Evolutionary conservation across 2,888 invertebrate genomes (phyloP), one percentile per base, ranked within the genome.

Genomic region (Acleris sparsana): DNA sequence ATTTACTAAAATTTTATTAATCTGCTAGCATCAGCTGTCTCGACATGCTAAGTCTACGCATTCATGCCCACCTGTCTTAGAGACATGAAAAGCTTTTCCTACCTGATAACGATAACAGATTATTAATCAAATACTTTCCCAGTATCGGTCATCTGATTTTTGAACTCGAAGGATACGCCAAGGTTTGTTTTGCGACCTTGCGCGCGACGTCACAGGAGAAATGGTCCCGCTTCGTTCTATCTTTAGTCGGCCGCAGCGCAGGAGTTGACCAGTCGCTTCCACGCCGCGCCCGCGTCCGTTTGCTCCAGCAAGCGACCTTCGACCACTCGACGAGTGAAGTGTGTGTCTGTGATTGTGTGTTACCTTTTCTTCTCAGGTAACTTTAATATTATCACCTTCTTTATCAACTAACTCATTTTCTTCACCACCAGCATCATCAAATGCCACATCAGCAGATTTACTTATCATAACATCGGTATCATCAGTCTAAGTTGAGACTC

Each of bases 281-380:
- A 85, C 86, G 86, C 90, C 87, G 90, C 88, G 91, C 81, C 80
- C 87, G 92, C 86, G 89, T 86, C 80, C 88, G 87, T 84, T 84
- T 87, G 88, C 86, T 88, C 87, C 89, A 88, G 88, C 88, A 84
- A 79, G 78, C 87, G 87, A 88, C 86, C 87, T 80, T 85, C 88
- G 89, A 89, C 90, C 90, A 89, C 90, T 89, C 87, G 84, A 70
- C 80, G 91, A 90, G 90, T 89, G 90, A 89, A 87, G 92, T 89
- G 89, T 87, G 88, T 90, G 90, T 83, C 85, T 88, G 90, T 90
- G 91, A 85, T 86, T 83, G 91, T 90, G 88, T 82, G 79, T 82
- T 76, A 80, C 80, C 66, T 67, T 60, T 71, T 72, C 61, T 69
- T 48, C 69, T 59, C 77, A 79, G 75, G 79, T 80, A 78, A 63